A percentile compares a stretch with the other conserved stretches of the same genome.
These are phyloP conservation scores for Typhlichthys subterraneus DNA, from an alignment of 2,797 vertebrate genomes.

Conservation along the genomic window DNA sequence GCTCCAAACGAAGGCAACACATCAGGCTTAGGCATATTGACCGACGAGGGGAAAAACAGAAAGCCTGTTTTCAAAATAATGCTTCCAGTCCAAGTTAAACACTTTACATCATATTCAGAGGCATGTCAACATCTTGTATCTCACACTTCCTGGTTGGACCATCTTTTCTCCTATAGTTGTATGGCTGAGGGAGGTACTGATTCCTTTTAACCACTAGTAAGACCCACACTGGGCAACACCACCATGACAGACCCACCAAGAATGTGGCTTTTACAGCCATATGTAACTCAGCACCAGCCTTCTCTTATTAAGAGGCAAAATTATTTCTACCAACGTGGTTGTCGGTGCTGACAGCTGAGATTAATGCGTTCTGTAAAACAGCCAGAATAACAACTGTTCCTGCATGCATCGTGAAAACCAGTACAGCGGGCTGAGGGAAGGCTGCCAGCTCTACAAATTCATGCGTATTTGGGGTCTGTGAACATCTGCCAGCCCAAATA, in stretches of 20 bases:
- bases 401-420: slow-evolving; percentile 77
- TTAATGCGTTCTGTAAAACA: slow-evolving; percentile 74
- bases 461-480: slow-evolving; percentile 87
- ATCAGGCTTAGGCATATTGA: not conserved
- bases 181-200: slow-evolving; percentile 48
- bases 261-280: slow-evolving; percentile 72
- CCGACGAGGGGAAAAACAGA: slow-evolving; percentile 1
- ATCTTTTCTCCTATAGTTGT: slow-evolving; percentile 24
- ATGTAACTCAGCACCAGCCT: slow-evolving; percentile 75
- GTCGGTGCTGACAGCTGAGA: slow-evolving; percentile 71
- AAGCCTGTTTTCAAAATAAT: slow-evolving; percentile 31
- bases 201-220: slow-evolving; percentile 64
- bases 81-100: slow-evolving; percentile 24
- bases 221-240: slow-evolving; percentile 65
- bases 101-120: slow-evolving; percentile 29
- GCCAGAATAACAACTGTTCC: slow-evolving; percentile 74
- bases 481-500: slow-evolving; percentile 86
- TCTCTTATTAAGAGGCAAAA: slow-evolving; percentile 77
- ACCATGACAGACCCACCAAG: slow-evolving; percentile 76
- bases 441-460: slow-evolving; percentile 82
- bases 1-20: not conserved
- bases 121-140: slow-evolving; percentile 42
- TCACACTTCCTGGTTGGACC: slow-evolving; percentile 43
- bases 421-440: slow-evolving; percentile 71
- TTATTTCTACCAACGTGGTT: slow-evolving; percentile 75